Evolutionary conservation across 2,797 vertebrate genomes (phyloP), one percentile per base, ranked within the genome.

Genomic region (Falco columbarius): DNA sequence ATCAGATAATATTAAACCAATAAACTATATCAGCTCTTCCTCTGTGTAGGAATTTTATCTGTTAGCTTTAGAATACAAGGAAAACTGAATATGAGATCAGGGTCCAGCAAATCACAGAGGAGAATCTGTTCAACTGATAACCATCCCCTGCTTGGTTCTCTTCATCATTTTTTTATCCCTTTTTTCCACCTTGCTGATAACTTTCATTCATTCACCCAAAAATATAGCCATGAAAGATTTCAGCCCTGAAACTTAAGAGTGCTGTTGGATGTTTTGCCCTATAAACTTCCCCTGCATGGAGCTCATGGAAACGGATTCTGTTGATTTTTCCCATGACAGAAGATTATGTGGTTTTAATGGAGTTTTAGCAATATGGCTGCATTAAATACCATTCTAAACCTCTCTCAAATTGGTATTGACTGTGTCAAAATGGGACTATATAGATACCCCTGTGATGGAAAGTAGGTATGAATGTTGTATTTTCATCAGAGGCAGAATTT

Each of bases 271-370:
- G 12, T 54, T 61, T 11, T 56, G 24, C 23, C 40, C 56, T 42
- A 8, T 71, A 54, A 73, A 75, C 18, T 61, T 62, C 34, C 23
- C 46, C 38, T 54, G 1, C 58, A 36, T 42, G 59, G 56, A 76
- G n/a, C 59, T 95, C 67, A 2, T 19, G 30, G 52, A 56, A 82
- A 56, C 13, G 34, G 18, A 3, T 82, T 81, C 66, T 56, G 66
- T 72, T 83, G 88, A 75, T 79, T 90, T 86, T 87, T 87, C 86
- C 89, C 83, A 19, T 22, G 81, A 14, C 62, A 95, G 55, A 59
- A 93, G 40, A 79, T 96, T 15, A 86, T 92, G 88, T 67, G 81
- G 44, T 76, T 84, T 89, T 92, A 97, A 94, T 85, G 63, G 67
- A 76, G 67, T 67, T 90, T 90, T 89, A 87, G 47, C 49, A 72